Evolutionary conservation across 2,888 invertebrate genomes (phyloP).

Genomic region (Branchellion lobata): DNA sequence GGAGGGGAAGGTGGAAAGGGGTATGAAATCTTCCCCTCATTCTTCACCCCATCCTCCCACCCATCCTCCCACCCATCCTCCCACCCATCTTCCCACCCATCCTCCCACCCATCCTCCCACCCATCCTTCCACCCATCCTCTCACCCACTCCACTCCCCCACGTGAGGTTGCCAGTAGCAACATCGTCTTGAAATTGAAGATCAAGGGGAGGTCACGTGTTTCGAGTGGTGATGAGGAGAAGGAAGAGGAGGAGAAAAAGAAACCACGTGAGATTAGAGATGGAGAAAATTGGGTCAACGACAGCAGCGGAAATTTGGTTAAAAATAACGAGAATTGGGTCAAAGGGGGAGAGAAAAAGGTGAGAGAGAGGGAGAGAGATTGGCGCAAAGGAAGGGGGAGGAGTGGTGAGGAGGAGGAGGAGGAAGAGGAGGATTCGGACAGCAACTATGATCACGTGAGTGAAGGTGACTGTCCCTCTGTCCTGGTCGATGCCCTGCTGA

Average conservation of each 20-base stretch:
- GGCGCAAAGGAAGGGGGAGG: background rate
- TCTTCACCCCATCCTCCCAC: too few relatives aligned
- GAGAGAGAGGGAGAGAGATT: background rate
- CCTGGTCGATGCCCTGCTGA: background rate
- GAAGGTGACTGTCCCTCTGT: background rate
- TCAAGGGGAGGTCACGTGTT: background rate
- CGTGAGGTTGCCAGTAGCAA: too few relatives aligned
- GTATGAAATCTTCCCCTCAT: too few relatives aligned
- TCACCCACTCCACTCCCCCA: too few relatives aligned
- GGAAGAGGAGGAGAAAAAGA: background rate
- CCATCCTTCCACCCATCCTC: too few relatives aligned
- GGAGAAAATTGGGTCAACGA: constrained; percentile 4
- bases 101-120: too few relatives aligned
- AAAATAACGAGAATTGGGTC: too few relatives aligned
- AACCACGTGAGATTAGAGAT: background rate
- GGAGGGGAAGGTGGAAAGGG: too few relatives aligned
- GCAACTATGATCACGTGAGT: background rate
- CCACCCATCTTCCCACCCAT: too few relatives aligned
- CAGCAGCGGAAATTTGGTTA: too few relatives aligned
- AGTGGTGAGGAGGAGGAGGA: background rate
- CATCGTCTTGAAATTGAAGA: constrained; percentile 25
- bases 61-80: too few relatives aligned
- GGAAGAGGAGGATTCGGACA: background rate
- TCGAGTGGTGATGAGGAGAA: background rate
- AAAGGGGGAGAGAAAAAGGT: too few relatives aligned